Conservation (phyloP, 1,140 invertebrate genomes). For the Odontomachus brunneus region DNA sequence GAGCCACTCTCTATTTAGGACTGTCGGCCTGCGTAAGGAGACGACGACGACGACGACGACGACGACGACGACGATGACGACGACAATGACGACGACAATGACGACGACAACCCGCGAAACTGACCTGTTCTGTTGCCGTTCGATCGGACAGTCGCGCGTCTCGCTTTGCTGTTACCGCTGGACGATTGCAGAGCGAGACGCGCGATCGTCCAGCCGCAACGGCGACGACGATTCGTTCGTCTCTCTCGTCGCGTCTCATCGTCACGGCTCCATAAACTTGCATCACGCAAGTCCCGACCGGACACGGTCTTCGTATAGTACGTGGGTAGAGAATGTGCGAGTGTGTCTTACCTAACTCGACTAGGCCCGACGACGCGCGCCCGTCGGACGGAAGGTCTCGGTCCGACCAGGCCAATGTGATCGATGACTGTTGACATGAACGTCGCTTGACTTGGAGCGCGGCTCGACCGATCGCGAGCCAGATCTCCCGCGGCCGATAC, state of each 20-base stretch:
- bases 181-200: too few species aligned
- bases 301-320: neutral
- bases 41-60: slow-evolving; percentile 10
- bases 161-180: too few species aligned
- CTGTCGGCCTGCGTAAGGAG: slow-evolving; percentile 25
- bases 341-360: too few species aligned
- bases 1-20: slow-evolving; percentile 75
- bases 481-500: too few species aligned
- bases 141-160: too few species aligned
- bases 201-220: slow-evolving; percentile 20
- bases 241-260: neutral
- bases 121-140: too few species aligned
- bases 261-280: too few species aligned
- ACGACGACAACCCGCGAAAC: neutral
- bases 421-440: slow-evolving; percentile 17
- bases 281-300: neutral
- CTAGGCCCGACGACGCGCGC: too few species aligned
- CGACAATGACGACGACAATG: neutral
- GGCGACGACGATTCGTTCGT: too few species aligned
- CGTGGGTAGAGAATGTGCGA: neutral
- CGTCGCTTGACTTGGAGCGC: neutral
- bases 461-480: neutral
- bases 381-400: neutral
- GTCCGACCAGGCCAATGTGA: slow-evolving; percentile 19
- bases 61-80: neutral